Evolutionary conservation across 2,888 invertebrate genomes (phyloP), one percentile per base, ranked within the genome.

Genomic region (Abscondita cerata): DNA sequence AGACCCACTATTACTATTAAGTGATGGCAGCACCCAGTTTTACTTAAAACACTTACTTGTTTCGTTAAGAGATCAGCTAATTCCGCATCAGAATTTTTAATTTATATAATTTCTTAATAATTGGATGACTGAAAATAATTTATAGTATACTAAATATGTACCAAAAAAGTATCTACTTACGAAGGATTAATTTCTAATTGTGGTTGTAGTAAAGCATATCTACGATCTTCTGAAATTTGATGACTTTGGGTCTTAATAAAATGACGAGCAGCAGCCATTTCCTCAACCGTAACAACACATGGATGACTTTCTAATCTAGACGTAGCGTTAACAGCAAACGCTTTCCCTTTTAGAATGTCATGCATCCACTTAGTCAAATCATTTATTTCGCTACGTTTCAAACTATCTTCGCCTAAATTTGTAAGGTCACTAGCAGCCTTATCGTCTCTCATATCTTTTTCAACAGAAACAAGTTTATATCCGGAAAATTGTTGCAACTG

Each of bases 241-340:
- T 90, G 89, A 53, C 95, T 90, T 73, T 96, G 94, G 0, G 96
- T 95, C 55, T 93, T 87, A 55, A 98, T 89, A 75, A 98, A 97
- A 80, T 98, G 97, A 46, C 98, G 84, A 0, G 98, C 97, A 1
- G 96, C 93, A 0, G 95, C 97, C 96, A 98, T 97, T 81, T 98
- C 97, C 69, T 93, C 93, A 0, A 98, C 96, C 0, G 96, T 96
- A 1, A 98, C 87, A 0, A 97, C 93, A 78, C 97, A 98, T 0
- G 98, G 98, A 82, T 98, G 95, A 1, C 87, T 85, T 71, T 94
- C 94, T 40, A 98, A 83, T 57, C 93, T 88, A 33, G 87, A 88
- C 0, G 97, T 98, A 1, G 91, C 89, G 77, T 91, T 91, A 0
- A 96, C 91, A 59, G 90, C 88, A 41, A 89, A 86, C 1, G 95